Base-by-base conservation (phyloP, 2,113 vertebrate species). In the Albula goreensis region DNA sequence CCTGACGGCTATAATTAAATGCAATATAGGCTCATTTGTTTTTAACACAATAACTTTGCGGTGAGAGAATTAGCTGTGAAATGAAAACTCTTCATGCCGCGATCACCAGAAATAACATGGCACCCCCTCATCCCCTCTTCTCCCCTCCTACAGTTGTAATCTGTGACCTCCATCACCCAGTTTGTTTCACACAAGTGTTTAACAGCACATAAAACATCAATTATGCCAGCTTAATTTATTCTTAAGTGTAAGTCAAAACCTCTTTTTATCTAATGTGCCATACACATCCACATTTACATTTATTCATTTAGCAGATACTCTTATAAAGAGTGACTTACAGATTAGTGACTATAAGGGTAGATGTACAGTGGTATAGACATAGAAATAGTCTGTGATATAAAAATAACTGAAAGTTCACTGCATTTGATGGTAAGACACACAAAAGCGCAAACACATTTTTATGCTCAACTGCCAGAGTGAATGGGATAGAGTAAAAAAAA, bases 211-310 rank as follows among this genome's bases (percentile, higher is more conserved):
- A 53, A 77, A 83, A 70, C 81, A 78, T 66, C 51, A 83, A 63
- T 80, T 81, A 84, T n/a, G 25, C 41, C 8, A 60, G 48, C 57
- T 84, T 86, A n/a, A 82, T 86, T 85, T 85, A 80, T 84, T 88
- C n/a, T 83, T 63, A 49, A 86, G 83, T 89, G 83, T 81, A 63
- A 80, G 82, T 85, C 86, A 82, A 84, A 80, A 63, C 57, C 49
- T 83, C 6, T 0, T n/a, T 11, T 88, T 77, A 19, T 87, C 84
- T 60, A n/a, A 51, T 60, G 25, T 51, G 2, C 31, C 80, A 49
- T 63, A 50, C 48, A 66, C 83, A 79, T 51, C 52, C 25, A 13
- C n/a, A 63, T 19, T 12, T 79, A 51, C 17, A 48, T 57, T 15
- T 56, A 66, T 31, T 5, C 25, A 2, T 56, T 52, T 15, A 41